Base-by-base conservation (phyloP, 2,888 invertebrate species). In the Eustalomyia histrio region DNA sequence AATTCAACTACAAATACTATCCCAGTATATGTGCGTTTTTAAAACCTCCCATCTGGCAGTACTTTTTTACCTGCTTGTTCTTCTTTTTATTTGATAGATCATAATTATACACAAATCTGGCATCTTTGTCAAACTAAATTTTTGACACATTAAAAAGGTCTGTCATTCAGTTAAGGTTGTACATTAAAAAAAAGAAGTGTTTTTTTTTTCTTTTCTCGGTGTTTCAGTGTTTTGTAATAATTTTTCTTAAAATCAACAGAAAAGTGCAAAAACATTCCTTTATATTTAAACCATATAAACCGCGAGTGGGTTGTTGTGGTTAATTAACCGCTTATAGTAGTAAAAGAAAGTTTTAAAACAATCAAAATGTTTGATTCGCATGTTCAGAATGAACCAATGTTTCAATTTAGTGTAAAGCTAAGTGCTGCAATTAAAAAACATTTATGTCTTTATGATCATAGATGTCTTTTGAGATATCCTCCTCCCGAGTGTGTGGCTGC, bases 371-470 rank as follows among this genome's bases (percentile, higher is more conserved):
- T 12, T 12, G 61, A 78, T 21, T 35, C 61, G 7, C 65, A 1
- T 12, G 8, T 39, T 7, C n/a, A 79, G 1, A 21, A 17, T 65
- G 7, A 35, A 17, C 39, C 39, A 39, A 39, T 4, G 39, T 12
- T 3, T 24, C 52, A 78, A 47, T n/a, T 39, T 21, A 88, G 85
- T 80, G 43, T 69, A 14, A 78, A 79, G 61, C 58, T 88, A 47
- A 86, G 87, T 81, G 83, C 83, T 16, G 85, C 86, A 17, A 74
- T 89, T 5, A 72, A 84, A 52, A 83, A 83, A 17, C 83, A 87
- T 61, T 67, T 84, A 0, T 65, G 83, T 64, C 68, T 89, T 33
- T 86, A 88, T 73, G 89, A 88, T 86, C 86, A 83, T 1, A 16
- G 68, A 84, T 65, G 75, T 73, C 12, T 39, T 29, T 3, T 7